Conservation (phyloP, 1,140 invertebrate species). For the Neelides sp. region DNA sequence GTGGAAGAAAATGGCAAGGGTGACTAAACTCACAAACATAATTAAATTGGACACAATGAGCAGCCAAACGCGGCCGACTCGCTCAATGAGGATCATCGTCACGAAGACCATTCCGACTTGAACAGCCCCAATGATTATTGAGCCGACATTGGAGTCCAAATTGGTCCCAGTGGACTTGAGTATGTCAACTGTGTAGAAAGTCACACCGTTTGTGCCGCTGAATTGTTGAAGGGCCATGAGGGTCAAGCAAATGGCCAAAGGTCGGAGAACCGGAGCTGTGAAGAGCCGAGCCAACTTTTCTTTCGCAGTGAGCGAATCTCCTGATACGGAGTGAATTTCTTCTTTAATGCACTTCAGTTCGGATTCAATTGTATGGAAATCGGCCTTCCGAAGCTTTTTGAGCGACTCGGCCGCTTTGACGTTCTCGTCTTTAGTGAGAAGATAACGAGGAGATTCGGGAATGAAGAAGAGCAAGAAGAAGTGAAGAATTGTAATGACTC, state of each 20-base stretch:
- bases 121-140: constrained; percentile 38
- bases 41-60: constrained; percentile 39
- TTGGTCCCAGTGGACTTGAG: constrained; percentile 49
- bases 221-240: background rate
- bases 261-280: background rate
- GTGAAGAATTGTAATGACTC: background rate
- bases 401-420: constrained; percentile 50
- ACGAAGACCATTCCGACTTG: constrained; percentile 37
- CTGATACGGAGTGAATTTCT: background rate
- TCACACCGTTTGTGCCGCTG: constrained; percentile 40
- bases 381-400: constrained; percentile 46
- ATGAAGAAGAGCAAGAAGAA: constrained; percentile 41
- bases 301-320: background rate
- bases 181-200: constrained; percentile 41
- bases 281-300: background rate
- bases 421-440: constrained; percentile 45
- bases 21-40: constrained; percentile 29
- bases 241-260: background rate
- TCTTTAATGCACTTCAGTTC: background rate
- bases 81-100: constrained; percentile 38
- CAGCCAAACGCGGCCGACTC: constrained; percentile 40
- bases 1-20: constrained; percentile 31
- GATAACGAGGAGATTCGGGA: constrained; percentile 59
- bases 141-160: constrained; percentile 38
- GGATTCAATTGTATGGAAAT: too few species aligned